These are phyloP conservation scores for Drosophila planitibia DNA, from an alignment of 2,888 invertebrate species.

Conservation along the genomic window DNA sequence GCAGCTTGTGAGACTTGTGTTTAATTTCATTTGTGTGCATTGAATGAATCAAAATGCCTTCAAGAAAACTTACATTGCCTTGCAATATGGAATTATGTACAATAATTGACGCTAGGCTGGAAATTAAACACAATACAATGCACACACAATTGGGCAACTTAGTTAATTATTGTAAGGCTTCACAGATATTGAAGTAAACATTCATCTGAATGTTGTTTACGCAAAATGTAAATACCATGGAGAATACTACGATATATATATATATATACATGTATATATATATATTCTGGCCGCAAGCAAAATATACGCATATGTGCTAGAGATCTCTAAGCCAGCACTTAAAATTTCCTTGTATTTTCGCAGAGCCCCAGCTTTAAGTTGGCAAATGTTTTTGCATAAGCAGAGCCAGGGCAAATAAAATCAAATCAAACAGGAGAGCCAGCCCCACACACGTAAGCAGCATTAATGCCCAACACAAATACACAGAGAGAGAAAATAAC, in stretches of 20 bases:
- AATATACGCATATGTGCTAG: not conserved
- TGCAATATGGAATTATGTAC: constrained; percentile 41
- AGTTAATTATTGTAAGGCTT: constrained; percentile 37
- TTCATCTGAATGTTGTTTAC: constrained; percentile 13
- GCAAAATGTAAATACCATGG: constrained; percentile 30
- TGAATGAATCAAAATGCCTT: constrained; percentile 28
- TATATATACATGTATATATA: not conserved
- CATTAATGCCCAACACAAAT: constrained; percentile 67
- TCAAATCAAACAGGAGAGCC: constrained; percentile 42
- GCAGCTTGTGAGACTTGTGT: constrained; percentile 25
- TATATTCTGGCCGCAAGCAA: not conserved
- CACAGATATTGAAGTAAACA: constrained; percentile 21
- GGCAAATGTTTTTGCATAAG: constrained; percentile 58
- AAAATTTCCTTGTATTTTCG: constrained; percentile 3
- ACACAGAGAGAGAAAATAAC: constrained; percentile 35
- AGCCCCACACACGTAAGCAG: constrained; percentile 49
- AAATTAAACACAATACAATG: constrained; percentile 9
- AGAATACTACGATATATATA: not conserved
- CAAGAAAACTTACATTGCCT: constrained; percentile 38
- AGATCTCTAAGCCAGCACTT: constrained; percentile 23
- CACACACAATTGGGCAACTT: constrained; percentile 1
- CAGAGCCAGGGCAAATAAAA: constrained; percentile 36
- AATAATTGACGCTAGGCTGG: constrained; percentile 11
- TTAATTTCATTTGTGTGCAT: constrained; percentile 20
- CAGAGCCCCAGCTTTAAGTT: constrained; percentile 42